Conservation (phyloP, 2,888 invertebrate species). For the Pardosa pseudoannulata region DNA sequence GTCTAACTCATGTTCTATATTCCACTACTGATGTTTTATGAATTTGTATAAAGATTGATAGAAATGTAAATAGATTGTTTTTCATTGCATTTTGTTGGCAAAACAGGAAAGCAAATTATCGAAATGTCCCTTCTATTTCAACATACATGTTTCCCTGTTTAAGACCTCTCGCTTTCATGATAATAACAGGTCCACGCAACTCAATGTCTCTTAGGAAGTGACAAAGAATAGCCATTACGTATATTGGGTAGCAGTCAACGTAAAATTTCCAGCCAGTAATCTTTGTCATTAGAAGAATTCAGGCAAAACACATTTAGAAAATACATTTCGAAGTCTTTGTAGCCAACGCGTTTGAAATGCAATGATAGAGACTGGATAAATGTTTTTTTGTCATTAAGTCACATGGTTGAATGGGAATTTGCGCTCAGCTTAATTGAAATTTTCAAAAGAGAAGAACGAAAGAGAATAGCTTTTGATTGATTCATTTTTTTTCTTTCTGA, state of each 20-base stretch:
- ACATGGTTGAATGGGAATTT: conserved; percentile 14
- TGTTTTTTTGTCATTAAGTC: conserved; percentile 33
- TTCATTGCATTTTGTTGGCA: too few species aligned
- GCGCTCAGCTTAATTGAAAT: conserved; percentile 62
- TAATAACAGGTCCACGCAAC: neutral
- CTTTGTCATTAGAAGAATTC: conserved; percentile 33
- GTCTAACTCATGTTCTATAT: too few species aligned
- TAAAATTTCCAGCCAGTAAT: conserved; percentile 31
- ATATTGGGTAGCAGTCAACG: conserved; percentile 24
- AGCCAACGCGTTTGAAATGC: neutral
- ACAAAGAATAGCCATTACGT: conserved; percentile 34
- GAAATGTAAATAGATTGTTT: too few species aligned
- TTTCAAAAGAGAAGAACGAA: neutral
- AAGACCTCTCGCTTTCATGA: too few species aligned
- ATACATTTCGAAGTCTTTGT: conserved; percentile 15
- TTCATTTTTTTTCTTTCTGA: too few species aligned
- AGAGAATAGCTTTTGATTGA: neutral
- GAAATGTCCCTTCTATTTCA: too few species aligned
- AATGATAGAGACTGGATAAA: neutral
- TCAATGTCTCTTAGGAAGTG: neutral
- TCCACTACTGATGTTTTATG: too few species aligned
- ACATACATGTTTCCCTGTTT: too few species aligned
- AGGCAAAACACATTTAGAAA: conserved; percentile 35
- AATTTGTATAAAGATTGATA: too few species aligned
- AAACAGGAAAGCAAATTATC: too few species aligned